Evolutionary conservation across 1,140 invertebrate genomes (phyloP).

Genomic region (Bombus impatiens): DNA sequence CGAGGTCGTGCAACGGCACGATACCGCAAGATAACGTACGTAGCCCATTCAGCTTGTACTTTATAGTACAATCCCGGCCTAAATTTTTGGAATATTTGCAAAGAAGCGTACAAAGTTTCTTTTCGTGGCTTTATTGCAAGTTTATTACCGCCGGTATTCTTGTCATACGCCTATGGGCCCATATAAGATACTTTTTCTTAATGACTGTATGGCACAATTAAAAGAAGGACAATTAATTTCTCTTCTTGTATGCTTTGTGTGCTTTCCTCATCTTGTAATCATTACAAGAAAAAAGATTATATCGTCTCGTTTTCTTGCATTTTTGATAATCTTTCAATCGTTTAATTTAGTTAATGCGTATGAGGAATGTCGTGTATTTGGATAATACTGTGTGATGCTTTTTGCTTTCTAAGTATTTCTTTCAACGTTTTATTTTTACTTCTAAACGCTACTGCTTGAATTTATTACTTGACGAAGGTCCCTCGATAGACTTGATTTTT

Average conservation of each 20-base stretch:
- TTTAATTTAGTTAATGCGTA: too few species aligned
- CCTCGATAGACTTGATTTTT: too few species aligned
- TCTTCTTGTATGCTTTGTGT: neutral
- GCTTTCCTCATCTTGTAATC: neutral
- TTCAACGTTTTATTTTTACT: too few species aligned
- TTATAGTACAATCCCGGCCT: accelerated
- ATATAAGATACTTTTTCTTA: neutral
- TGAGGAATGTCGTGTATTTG: too few species aligned
- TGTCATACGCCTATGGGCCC: neutral
- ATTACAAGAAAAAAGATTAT: neutral
- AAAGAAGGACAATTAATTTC: neutral
- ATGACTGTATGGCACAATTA: too few species aligned
- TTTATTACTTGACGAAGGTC: too few species aligned
- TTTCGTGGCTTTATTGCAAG: neutral
- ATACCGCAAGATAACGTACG: conserved; percentile 82
- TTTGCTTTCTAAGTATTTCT: too few species aligned
- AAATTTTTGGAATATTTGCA: accelerated
- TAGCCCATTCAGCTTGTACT: conserved; percentile 60
- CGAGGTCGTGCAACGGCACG: conserved; percentile 79
- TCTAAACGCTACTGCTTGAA: too few species aligned
- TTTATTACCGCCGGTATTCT: neutral
- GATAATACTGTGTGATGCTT: accelerated
- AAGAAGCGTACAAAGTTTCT: neutral
- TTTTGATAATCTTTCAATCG: neutral
- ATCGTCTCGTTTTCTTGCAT: neutral